Conservation (phyloP, 1,140 invertebrate genomes). For the Homarus americanus region DNA sequence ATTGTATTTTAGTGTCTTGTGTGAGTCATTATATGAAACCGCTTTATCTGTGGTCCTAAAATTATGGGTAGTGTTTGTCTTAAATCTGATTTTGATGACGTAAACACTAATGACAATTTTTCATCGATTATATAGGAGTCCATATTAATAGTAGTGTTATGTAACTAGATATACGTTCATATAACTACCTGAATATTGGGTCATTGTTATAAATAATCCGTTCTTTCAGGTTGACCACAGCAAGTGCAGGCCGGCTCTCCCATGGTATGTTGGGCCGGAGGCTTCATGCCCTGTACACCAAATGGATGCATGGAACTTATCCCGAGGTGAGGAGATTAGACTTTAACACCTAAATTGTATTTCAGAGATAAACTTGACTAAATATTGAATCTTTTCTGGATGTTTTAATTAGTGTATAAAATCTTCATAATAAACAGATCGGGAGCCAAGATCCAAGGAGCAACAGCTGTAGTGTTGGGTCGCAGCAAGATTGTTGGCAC, state of each 20-base stretch:
- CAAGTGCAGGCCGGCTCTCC: slow-evolving; percentile 85
- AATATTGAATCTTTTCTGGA: not conserved
- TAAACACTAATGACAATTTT: no score
- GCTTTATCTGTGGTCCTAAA: no score
- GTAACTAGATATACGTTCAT: no score
- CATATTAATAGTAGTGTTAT: no score
- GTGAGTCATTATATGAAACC: no score
- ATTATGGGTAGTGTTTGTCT: no score
- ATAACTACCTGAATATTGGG: no score
- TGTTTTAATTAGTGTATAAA: slow-evolving; percentile 10
- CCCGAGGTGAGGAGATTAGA: slow-evolving; percentile 81
- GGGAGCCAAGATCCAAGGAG: slow-evolving; percentile 89
- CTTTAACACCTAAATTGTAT: not conserved
- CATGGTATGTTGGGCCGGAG: slow-evolving; percentile 86
- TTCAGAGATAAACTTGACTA: no score
- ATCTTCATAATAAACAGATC: slow-evolving; percentile 79
- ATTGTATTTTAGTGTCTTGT: no score
- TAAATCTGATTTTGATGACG: no score
- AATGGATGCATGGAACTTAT: slow-evolving; percentile 96
- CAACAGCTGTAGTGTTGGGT: slow-evolving; percentile 95
- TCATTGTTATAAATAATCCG: not conserved
- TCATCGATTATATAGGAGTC: no score
- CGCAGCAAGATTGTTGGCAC: slow-evolving; percentile 98
- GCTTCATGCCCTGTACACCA: slow-evolving; percentile 96
- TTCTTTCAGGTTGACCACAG: slow-evolving; percentile 81